These are phyloP conservation scores for Notolepis coatsorum DNA, from an alignment of 2,797 vertebrate species.

Conservation along the genomic window DNA sequence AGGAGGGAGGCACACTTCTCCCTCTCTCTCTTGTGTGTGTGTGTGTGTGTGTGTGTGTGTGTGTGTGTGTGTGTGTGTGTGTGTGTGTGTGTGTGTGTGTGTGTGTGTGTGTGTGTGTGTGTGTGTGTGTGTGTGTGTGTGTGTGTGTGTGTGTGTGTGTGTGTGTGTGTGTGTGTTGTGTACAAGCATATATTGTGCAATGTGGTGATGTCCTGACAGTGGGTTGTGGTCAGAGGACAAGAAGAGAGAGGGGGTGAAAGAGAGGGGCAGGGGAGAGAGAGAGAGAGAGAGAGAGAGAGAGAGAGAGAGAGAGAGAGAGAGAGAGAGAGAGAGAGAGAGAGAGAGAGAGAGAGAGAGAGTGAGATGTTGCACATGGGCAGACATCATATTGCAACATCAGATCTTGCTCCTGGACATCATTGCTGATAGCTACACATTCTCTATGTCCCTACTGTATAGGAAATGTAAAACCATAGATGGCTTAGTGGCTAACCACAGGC, in stretches of 20 bases:
- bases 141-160: neutral
- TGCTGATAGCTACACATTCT: no score
- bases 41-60: neutral
- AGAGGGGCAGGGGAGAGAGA: slow-evolving; percentile 17
- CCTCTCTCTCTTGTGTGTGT: neutral
- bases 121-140: slow-evolving; percentile 3
- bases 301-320: slow-evolving; percentile 7
- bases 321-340: slow-evolving; percentile 17
- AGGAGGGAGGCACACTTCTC: slow-evolving; percentile 34
- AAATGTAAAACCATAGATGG: neutral
- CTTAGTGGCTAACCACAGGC: neutral
- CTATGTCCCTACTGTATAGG: neutral
- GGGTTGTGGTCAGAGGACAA: slow-evolving; percentile 41
- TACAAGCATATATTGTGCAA: slow-evolving; percentile 60
- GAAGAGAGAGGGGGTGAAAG: slow-evolving; percentile 7
- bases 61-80: slow-evolving; percentile 2
- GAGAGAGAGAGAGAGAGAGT: neutral
- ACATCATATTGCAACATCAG: slow-evolving; percentile 1
- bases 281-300: neutral
- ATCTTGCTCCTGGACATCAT: slow-evolving; percentile 9
- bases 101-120: neutral
- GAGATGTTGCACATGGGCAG: no score
- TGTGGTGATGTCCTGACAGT: slow-evolving; percentile 54
- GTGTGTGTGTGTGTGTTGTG: no score
- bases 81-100: slow-evolving; percentile 3